Evolutionary conservation across 2,888 invertebrate genomes (phyloP), one percentile per base, ranked within the genome.

Genomic region (Meta bourneti): DNA sequence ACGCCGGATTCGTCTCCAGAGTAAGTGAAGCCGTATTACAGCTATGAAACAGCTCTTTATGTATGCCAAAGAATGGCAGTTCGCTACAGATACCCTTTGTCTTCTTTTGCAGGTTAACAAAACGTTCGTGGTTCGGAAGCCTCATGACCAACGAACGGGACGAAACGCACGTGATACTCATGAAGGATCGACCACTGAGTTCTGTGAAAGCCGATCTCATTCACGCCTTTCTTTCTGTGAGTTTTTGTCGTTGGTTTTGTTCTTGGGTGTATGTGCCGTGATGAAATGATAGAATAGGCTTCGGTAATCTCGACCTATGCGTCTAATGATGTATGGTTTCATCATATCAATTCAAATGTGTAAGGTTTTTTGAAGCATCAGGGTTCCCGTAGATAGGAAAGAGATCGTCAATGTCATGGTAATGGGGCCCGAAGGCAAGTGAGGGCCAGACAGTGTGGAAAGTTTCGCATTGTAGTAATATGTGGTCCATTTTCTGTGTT

Each of bases 91-190:
- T 34, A 9, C 13, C 13, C 9, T 75, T 34, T 74, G 6, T 80
- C 13, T 69, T 16, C 16, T 75, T n/a, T 48, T 82, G 19, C 93
- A 95, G 95, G 88, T 96, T 99, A 86, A 99, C 99, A 74, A 99
- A 99, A 95, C 97, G 98, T 93, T 99, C 99, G 0, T 99, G 99
- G 99, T 99, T 99, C 95, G 99, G 99, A 13, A 98, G 98, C 93
- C 96, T 99, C 93, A 98, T 99, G 95, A 93, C 93, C 82, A 91
- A 91, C 72, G 99, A 98, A 95, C 97, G 99, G 94, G 99, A 99
- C 94, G 99, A 99, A 95, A 98, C 98, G 6, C 94, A 99, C 95
- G 99, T 99, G 61, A 97, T 99, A 91, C 96, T 99, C 93, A 98
- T 99, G 7, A 98, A 98, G 94, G 99, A 99, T 70, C 99, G 99